Base-by-base conservation (phyloP, 2,888 invertebrate species). In the Eupithecia subumbrata region DNA sequence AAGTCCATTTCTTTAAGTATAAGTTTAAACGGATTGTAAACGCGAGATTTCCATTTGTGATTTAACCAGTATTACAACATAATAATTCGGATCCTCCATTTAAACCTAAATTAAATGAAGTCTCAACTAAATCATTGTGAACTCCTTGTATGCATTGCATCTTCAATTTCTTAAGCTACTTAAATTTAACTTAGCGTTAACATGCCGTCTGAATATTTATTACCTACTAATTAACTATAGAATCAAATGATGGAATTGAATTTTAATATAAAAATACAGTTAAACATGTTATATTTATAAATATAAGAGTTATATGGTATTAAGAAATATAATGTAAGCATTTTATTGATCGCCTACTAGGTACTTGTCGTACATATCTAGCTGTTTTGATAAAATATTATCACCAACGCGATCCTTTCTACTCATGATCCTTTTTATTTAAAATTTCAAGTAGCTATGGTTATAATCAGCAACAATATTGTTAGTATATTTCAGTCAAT, bases 171-270 rank as follows among this genome's bases (percentile, higher is more conserved):
- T 56, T 60, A 60, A n/a, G n/a, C n/a, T 56, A 60, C 22, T 12
- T 1, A 37, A 48, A 18, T n/a, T 22, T n/a, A 52, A n/a, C 52
- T 52, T n/a, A 52, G n/a, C 4, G 12, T 60, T 60, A 60, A 60
- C 22, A 56, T 56, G 52, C 52, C 11, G 11, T 56, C 52, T 56
- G 52, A 56, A 56, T 22, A 56, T 56, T 11, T 56, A 9, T 22
- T 67, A 37, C n/a, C 34, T 66, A n/a, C 18, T 66, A 37, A 40
- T 68, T 78, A 76, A 78, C 69, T 74, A 76, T 78, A 78, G 69
- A 73, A 69, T 76, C 70, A 78, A 77, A 74, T 85, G 84, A 91
- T 88, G 92, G 92, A 78, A 74, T 76, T 76, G 70, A 75, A 76
- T 85, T 82, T 81, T 82, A 77, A 80, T 80, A 78, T 82, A 80